phyloP scores from a whole-genome alignment of 2,888 invertebrate species.

The Sinopyrophorus schimmeli region DNA sequence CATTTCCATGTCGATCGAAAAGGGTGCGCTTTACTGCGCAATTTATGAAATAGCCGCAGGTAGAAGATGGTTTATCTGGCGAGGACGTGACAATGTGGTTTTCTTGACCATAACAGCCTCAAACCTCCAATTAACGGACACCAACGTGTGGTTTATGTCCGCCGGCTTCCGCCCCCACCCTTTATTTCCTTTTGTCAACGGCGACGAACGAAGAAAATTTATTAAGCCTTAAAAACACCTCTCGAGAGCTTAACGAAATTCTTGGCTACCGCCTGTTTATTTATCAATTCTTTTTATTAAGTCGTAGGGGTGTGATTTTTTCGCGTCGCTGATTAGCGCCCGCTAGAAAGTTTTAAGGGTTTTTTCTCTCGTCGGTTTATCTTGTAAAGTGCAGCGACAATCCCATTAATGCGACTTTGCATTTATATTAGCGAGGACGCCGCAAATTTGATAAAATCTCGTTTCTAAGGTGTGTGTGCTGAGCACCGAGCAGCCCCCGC shows the following conservation, averaged over 20 bases:
- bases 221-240: slow-evolving; percentile 16
- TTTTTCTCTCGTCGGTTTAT: slow-evolving; percentile 15
- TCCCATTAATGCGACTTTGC: slow-evolving; percentile 41
- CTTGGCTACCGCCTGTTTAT: not conserved
- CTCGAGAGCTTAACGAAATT: not conserved
- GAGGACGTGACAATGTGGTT: slow-evolving; percentile 44
- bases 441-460: slow-evolving; percentile 41
- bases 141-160: slow-evolving; percentile 39
- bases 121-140: slow-evolving; percentile 42
- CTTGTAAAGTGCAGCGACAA: slow-evolving; percentile 24
- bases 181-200: slow-evolving; percentile 37
- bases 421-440: slow-evolving; percentile 43
- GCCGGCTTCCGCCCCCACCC: slow-evolving; percentile 33
- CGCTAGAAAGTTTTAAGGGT: slow-evolving; percentile 5
- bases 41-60: slow-evolving; percentile 14
- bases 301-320: no score
- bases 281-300: no score
- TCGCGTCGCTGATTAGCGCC: slow-evolving; percentile 1
- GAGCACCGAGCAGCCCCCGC: no score
- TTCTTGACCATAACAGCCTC: slow-evolving; percentile 39
- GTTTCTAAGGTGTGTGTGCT: slow-evolving; percentile 43
- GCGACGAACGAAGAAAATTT: slow-evolving; percentile 27
- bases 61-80: slow-evolving; percentile 38
- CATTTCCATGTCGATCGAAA: no score
- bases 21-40: no score